Conservation (phyloP, 1,140 invertebrate genomes). For the Leptinotarsa texana region DNA sequence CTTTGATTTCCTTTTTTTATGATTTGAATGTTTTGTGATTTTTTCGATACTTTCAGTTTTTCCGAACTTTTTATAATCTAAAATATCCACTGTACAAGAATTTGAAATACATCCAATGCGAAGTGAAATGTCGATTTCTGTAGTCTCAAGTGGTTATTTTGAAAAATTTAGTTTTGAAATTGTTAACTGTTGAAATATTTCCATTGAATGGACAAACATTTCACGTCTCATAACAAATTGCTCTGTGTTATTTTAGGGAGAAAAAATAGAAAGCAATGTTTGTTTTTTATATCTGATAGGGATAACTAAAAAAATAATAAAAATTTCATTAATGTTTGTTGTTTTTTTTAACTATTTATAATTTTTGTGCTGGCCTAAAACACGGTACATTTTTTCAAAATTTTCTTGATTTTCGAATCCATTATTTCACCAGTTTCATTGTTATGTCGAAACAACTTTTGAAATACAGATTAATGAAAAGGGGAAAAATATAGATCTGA, state of each 20-base stretch:
- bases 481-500: no score
- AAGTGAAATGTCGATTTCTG: slow-evolving; percentile 37
- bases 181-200: slow-evolving; percentile 16
- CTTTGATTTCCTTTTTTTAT: no score
- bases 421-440: no score
- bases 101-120: slow-evolving; percentile 33
- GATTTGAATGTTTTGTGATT: no score
- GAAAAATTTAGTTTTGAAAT: slow-evolving; percentile 1
- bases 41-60: no score
- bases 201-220: slow-evolving; percentile 48
- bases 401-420: no score
- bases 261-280: slow-evolving; percentile 52
- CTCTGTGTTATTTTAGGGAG: slow-evolving; percentile 54
- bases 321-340: slow-evolving; percentile 37
- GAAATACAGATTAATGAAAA: no score
- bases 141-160: slow-evolving; percentile 27
- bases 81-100: slow-evolving; percentile 24
- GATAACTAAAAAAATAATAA: slow-evolving; percentile 38
- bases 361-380: no score
- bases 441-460: no score
- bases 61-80: no score
- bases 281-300: slow-evolving; percentile 53
- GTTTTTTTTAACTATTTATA: no score
- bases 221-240: slow-evolving; percentile 47
- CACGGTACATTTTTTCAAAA: no score